Evolutionary conservation across 2,888 invertebrate species (phyloP).

Genomic region (Anagyrus pseudococci): DNA sequence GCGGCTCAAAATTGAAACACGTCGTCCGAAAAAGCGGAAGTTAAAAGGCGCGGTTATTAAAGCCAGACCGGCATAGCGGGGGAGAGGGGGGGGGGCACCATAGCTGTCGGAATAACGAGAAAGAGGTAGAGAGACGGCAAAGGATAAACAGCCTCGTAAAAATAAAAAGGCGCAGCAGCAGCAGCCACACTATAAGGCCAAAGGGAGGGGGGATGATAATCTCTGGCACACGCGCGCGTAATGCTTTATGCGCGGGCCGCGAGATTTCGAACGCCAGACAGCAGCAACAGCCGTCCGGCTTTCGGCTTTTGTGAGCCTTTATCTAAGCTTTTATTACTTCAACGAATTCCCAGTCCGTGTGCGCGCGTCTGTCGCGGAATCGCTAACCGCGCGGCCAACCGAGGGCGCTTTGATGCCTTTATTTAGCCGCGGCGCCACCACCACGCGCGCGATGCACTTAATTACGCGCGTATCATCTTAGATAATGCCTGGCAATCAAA

Average conservation of each 20-base stretch:
- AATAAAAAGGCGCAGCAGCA: slow-evolving; percentile 30
- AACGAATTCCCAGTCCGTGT: slow-evolving; percentile 34
- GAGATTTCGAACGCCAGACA: slow-evolving; percentile 26
- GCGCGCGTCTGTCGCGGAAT: slow-evolving; percentile 10
- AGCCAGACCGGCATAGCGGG: slow-evolving; percentile 3
- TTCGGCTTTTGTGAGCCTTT: slow-evolving; percentile 34
- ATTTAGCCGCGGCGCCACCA: slow-evolving; percentile 22
- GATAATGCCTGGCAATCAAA: slow-evolving; percentile 45
- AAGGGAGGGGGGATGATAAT: no score
- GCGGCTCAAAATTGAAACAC: slow-evolving; percentile 27
- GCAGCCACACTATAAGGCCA: no score
- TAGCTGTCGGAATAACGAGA: slow-evolving; percentile 19
- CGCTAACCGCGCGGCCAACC: background rate
- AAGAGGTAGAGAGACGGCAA: no score
- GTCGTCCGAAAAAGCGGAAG: slow-evolving; percentile 18
- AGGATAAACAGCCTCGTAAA: slow-evolving; percentile 39
- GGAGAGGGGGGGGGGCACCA: background rate
- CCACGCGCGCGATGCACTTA: slow-evolving; percentile 31
- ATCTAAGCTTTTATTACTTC: slow-evolving; percentile 42
- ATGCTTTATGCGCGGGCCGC: slow-evolving; percentile 34
- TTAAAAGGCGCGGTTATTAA: slow-evolving; percentile 26
- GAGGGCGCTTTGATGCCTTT: slow-evolving; percentile 34
- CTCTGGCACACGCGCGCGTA: slow-evolving; percentile 21
- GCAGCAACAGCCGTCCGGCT: background rate
- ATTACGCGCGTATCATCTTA: slow-evolving; percentile 38